Conservation (phyloP, 2,797 vertebrate genomes). For the Thamnophis elegans region DNA sequence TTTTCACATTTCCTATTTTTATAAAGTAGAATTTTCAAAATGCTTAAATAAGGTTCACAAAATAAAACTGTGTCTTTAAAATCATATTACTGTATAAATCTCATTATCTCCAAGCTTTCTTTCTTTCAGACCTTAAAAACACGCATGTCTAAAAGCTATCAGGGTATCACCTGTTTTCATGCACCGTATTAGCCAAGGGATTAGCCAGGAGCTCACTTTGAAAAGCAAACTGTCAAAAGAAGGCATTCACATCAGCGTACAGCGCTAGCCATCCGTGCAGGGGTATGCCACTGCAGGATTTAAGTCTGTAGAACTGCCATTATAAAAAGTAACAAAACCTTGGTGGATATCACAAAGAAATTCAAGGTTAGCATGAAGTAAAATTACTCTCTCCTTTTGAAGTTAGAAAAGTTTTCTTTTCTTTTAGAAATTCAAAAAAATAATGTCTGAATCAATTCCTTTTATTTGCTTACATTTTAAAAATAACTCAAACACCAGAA, state of each 20-base stretch:
- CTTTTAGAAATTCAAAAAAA: not conserved
- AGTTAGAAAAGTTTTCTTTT: not conserved
- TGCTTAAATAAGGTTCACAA: not conserved
- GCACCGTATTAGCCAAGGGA: conserved; percentile 15
- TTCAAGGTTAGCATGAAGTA: not conserved
- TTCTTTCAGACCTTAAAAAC: not conserved
- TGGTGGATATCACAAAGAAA: not conserved
- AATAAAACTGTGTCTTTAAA: not conserved
- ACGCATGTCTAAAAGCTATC: not conserved
- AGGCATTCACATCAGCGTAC: not conserved
- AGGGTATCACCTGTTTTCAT: not conserved
- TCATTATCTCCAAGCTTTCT: conserved; percentile 8
- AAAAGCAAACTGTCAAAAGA: conserved; percentile 17
- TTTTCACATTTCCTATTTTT: conserved; percentile 20
- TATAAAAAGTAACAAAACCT: conserved; percentile 3
- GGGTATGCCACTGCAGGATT: conserved; percentile 2
- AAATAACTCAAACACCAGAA: not conserved
- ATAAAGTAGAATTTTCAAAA: not conserved
- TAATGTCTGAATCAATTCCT: not conserved
- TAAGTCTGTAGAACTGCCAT: conserved; percentile 14
- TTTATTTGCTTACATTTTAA: not conserved
- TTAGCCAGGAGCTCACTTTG: conserved; percentile 1
- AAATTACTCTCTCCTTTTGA: not conserved
- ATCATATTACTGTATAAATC: not conserved
- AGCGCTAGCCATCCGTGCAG: not conserved